Base-by-base conservation (phyloP, 2,797 vertebrate species). In the Mallotus villosus region DNA sequence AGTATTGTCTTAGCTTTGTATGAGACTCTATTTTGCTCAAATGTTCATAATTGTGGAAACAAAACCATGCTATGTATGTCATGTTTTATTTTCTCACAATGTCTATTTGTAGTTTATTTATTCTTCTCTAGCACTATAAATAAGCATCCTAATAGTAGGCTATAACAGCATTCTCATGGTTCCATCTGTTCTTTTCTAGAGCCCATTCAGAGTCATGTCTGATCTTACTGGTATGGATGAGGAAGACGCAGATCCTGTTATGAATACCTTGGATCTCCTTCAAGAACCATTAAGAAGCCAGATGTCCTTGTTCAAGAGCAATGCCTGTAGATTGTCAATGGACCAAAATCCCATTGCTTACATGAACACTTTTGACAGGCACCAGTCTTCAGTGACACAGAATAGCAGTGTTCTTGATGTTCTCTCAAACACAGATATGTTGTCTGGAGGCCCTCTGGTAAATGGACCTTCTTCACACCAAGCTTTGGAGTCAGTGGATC, bases 401-500 rank as follows among this genome's bases (percentile, higher is more conserved):
- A 89, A 82, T 70, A 67, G 67, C n/a, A 86, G 60, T 84, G 85
- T 89, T 65, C 83, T 90, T 59, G 87, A 91, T 88, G 88, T 87
- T 78, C 75, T 91, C 49, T 90, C 91, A 55, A 87, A 81, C 70
- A 59, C 84, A 71, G 87, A 90, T 63, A 86, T 90, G 85, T 80
- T 92, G 71, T 90, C 89, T 66, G 92, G 94, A 81, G 94, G 93
- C 92, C 92, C 94, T 84, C 90, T 95, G 85, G 94, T 94, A 90
- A 99, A 98, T 93, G 96, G 96, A 92, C 95, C 96, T 85, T 94
- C 94, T 93, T 95, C 93, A 70, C 95, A 95, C 88, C 92, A 93
- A 91, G 90, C 93, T 83, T 90, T 94, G 89, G 84, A 93, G 85
- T 95, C 93, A 85, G 80, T 78, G 89, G 90, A 92, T 74, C 83